Evolutionary conservation across 23 tunicate genomes (phyloP), one percentile per base, ranked within the genome.

Genomic region (Botrylloides violaceus): DNA sequence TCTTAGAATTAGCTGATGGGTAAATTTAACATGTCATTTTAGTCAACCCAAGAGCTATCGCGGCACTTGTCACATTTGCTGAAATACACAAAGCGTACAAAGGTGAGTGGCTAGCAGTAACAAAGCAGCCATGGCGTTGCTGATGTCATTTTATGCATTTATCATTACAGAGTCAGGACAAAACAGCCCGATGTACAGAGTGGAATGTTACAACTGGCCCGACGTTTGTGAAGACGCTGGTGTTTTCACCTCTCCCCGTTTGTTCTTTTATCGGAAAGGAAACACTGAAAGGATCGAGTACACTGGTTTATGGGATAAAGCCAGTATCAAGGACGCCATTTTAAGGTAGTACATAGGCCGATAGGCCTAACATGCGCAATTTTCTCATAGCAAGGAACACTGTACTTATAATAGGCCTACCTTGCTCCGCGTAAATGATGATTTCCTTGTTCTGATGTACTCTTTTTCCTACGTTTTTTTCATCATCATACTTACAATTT

Each of bases 141-240:
- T n/a, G n/a, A n/a, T n/a, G n/a, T n/a, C n/a, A n/a, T 43, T 43
- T 15, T 15, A 43, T 43, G 53, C 71, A 24, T 31, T 65, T 29
- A 12, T 1, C 23, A n/a, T 60, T 1, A 33, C 58, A 21, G 27
- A 30, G 25, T 22, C 36, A 0, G 75, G 76, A 18, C 15, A n/a
- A 30, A 49, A 15, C 0, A 63, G 82, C 3, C 83, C 83, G 7
- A 71, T 88, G 60, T 49, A 81, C 64, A 65, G 88, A 32, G 88
- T 88, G 61, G 96, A 88, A 71, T 88, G 96, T 53, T 81, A 83
- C 70, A 85, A 88, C 38, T 88, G 96, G 96, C 96, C 96, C 4
- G 88, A 88, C 32, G 78, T 88, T 1, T 88, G 96, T 65, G 73
- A 79, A 50, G 81, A 77, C 38, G 88, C 79, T 18, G 56, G 49